Evolutionary conservation across 2,888 invertebrate species (phyloP).

Genomic region (Gymnocheta viridis): DNA sequence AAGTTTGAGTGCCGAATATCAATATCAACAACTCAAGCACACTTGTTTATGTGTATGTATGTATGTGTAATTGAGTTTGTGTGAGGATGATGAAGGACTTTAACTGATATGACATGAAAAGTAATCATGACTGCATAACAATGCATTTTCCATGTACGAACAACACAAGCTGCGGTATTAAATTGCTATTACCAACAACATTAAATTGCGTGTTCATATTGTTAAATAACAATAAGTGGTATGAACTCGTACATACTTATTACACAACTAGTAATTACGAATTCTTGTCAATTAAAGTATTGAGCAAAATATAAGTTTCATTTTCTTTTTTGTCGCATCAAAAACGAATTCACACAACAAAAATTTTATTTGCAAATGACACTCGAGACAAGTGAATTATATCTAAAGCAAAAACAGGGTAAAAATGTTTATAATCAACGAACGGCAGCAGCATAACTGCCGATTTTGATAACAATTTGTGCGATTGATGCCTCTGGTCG

Average conservation of each 20-base stretch:
- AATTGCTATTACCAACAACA: constrained; percentile 24
- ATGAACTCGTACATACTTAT: background rate
- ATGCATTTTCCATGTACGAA: constrained; percentile 4
- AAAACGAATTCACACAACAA: no score
- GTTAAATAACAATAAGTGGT: constrained; percentile 23
- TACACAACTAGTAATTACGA: background rate
- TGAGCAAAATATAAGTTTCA: background rate
- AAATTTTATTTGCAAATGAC: no score
- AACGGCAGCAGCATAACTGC: no score
- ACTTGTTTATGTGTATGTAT: background rate
- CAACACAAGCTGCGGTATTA: constrained; percentile 4
- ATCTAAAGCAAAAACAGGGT: no score
- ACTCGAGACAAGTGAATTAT: no score
- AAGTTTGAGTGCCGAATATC: constrained; percentile 39
- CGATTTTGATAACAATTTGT: no score
- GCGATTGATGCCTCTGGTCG: no score
- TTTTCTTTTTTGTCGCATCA: no score
- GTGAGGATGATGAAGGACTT: constrained; percentile 15
- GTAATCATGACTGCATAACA: constrained; percentile 49
- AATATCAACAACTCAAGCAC: background rate
- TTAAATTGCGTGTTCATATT: constrained; percentile 36
- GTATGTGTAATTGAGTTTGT: background rate
- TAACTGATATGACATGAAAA: constrained; percentile 42
- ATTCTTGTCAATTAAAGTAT: background rate
- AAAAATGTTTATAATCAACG: no score